Base-by-base conservation (phyloP, 2,113 vertebrate species). In the Tapirus terrestris region DNA sequence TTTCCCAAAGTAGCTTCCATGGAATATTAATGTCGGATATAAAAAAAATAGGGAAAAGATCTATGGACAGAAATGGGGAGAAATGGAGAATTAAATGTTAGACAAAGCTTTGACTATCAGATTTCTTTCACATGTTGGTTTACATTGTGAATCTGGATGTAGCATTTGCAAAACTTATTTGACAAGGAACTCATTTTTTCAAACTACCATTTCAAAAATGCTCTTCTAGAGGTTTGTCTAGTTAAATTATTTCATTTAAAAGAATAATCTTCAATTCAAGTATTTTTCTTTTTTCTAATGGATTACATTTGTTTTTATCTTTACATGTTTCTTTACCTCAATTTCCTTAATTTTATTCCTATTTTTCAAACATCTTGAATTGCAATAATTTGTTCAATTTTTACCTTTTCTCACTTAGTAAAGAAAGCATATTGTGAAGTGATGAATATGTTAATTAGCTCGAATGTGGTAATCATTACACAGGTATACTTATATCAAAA, bases 331-430 rank as follows among this genome's bases (percentile, higher is more conserved):
- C 29, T 90, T 68, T 39, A 91, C n/a, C 14, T 83, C 13, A 58
- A 11, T 84, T 90, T 90, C 60, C 25, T 60, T 90, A 76, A 36
- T 56, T 86, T 68, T 67, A 33, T n/a, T 63, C 63, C 65, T 73
- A 25, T 76, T 77, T 84, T 85, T 85, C 20, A 77, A 91, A 68
- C 39, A 95, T 70, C 70, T 68, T 70, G 25, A 85, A 77, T 85
- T 84, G 3, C 58, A 83, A 83, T 56, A 56, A 75, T 70, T 48
- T 82, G 53, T 72, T 90, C n/a, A 53, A n/a, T 45, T 65, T 85
- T 79, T 70, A 48, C 33, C 77, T 61, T 70, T 85, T 73, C 76
- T 92, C n/a, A n/a, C 39, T 89, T 75, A 80, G 13, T 60, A 70
- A 85, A 72, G 65, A 85, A 95, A 82, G 31, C 17, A 76, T 67